phyloP scores from a whole-genome alignment of 1,140 invertebrate genomes.

The Kradibia gibbosae region DNA sequence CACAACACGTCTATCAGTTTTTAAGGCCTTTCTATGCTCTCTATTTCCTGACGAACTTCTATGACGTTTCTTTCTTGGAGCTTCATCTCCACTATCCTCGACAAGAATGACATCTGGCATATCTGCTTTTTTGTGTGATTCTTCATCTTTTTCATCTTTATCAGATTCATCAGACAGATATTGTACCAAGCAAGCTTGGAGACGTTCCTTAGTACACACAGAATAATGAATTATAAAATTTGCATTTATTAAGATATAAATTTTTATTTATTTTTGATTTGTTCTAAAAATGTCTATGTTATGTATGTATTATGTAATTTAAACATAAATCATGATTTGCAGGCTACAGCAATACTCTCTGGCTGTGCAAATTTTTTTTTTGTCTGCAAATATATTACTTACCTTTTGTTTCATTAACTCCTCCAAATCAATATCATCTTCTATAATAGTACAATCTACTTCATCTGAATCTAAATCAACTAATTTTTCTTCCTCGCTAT shows the following conservation, averaged over 20 bases:
- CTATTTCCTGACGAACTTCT: conserved; percentile 63
- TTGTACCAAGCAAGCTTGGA: conserved; percentile 75
- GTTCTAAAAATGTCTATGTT: too few species aligned
- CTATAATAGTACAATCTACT: conserved; percentile 83
- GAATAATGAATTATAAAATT: not conserved
- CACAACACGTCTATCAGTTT: conserved; percentile 66
- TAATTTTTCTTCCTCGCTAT: conserved; percentile 78
- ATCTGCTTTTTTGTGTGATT: conserved; percentile 55
- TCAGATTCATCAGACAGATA: conserved; percentile 70
- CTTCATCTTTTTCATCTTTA: conserved; percentile 56
- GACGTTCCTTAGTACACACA: conserved; percentile 69
- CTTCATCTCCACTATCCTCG: conserved; percentile 67
- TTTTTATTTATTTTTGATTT: not conserved
- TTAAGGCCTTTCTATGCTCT: conserved; percentile 64
- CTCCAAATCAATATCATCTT: conserved; percentile 90
- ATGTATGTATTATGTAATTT: too few species aligned
- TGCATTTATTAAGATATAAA: not conserved
- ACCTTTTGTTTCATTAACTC: conserved; percentile 92
- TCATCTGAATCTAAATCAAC: conserved; percentile 84
- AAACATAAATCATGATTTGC: too few species aligned
- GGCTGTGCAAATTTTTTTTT: too few species aligned
- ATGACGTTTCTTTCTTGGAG: conserved; percentile 59
- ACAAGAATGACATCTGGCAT: conserved; percentile 69
- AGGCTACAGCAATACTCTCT: too few species aligned
- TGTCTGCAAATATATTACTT: conserved; percentile 10